Base-by-base conservation (phyloP, 2,113 vertebrate genomes). In the Podocnemis expansa region DNA sequence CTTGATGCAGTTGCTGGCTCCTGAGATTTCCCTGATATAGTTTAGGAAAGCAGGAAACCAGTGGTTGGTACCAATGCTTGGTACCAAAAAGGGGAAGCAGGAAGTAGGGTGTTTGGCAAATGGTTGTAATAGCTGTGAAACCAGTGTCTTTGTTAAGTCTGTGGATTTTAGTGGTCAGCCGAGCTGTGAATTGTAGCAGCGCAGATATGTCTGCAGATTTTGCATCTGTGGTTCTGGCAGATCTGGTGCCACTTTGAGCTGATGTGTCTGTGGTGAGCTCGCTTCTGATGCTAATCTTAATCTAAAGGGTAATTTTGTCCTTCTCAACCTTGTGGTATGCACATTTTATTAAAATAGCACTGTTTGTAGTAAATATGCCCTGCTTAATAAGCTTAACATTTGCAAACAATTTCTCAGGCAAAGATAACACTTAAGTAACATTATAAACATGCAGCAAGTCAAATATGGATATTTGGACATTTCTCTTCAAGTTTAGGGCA, bases 351-450 rank as follows among this genome's bases (percentile, higher is more conserved):
- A 38, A 82, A 95, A 63, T n/a, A 88, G 38, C 10, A 5, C 1
- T 81, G 70, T 34, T 89, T 70, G 49, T 91, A 38, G 75, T 85
- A 91, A 91, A 89, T 87, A 54, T 17, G 49, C 1, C n/a, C 13
- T 45, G 2, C 58, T 87, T 94, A 91, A 93, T 54, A 78, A 24
- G 34, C 19, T 93, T 94, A 87, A 38, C 85, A 16, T 89, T 90
- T 89, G 89, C 8, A 93, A 87, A 78, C 6, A 16, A 31, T 80
- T 92, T 93, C 89, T 73, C 63, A 81, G 8, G 75, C 12, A 88
- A 89, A 96, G 86, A 38, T 54, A 95, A 5, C 0, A 1, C 41
- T 93, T 7, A 1, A 13, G 43, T 7, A 81, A 63, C 78, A 16
- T 82, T 88, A 27, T 22, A 89, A 88, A 41, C 25, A 27, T 5